Conservation (phyloP, 2,888 invertebrate genomes). For the Hydraecia micacea region DNA sequence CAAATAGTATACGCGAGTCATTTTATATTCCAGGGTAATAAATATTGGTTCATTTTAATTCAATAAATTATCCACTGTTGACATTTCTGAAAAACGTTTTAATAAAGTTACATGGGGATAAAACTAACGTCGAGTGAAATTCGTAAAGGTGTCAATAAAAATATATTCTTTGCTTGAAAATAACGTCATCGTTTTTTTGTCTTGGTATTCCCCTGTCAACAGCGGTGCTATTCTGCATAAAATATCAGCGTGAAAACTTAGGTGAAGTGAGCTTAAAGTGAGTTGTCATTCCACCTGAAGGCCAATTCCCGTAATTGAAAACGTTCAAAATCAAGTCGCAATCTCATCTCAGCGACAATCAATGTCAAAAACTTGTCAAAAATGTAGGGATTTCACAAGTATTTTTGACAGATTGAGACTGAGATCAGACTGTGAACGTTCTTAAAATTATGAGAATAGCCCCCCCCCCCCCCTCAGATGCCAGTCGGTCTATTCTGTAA, state of each 20-base stretch:
- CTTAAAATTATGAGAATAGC: no score
- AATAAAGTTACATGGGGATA: no score
- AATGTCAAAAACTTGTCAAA: neutral
- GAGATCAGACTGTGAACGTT: no score
- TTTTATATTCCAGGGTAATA: conserved; percentile 8
- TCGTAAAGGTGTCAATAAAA: conserved; percentile 6
- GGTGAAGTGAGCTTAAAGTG: no score
- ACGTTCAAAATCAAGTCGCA: neutral
- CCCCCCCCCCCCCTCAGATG: no score
- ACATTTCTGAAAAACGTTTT: neutral
- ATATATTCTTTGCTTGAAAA: conserved; percentile 12
- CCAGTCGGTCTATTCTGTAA: no score
- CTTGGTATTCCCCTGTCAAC: conserved; percentile 8
- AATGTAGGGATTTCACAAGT: no score
- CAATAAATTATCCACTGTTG: neutral
- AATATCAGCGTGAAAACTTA: neutral
- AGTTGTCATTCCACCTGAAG: neutral
- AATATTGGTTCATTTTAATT: neutral
- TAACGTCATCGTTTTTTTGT: neutral
- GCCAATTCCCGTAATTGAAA: neutral
- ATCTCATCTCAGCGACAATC: neutral
- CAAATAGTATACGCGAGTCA: neutral
- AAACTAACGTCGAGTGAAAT: neutral
- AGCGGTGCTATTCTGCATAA: neutral
- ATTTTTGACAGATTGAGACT: no score